Percentiles rank a stretch among this genome's conserved stretches.
phyloP scores from a whole-genome alignment of 2,888 invertebrate genomes.

The Scaptomyza flava region DNA sequence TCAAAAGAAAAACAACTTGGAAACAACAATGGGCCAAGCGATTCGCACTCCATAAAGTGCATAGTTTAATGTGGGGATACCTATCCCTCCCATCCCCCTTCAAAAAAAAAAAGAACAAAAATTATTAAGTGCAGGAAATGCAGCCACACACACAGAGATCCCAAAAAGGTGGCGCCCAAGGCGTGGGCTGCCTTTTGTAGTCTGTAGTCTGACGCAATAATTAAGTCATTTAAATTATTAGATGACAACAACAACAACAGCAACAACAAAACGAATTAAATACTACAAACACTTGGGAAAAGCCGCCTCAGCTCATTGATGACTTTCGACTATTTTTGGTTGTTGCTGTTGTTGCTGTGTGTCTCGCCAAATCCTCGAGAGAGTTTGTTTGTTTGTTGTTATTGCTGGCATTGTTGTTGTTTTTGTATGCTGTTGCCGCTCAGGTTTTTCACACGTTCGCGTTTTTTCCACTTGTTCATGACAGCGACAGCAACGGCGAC shows the following conservation, averaged over 20 bases:
- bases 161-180: slow-evolving; percentile 44
- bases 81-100: background rate
- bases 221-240: slow-evolving; percentile 80
- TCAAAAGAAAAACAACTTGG: slow-evolving; percentile 6
- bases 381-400: slow-evolving; percentile 35
- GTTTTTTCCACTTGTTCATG: slow-evolving; percentile 57
- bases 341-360: slow-evolving; percentile 16
- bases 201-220: slow-evolving; percentile 81
- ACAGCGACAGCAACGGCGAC: slow-evolving; percentile 36
- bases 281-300: slow-evolving; percentile 33
- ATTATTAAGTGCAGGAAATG: slow-evolving; percentile 64
- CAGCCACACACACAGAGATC: slow-evolving; percentile 34
- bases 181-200: slow-evolving; percentile 49
- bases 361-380: slow-evolving; percentile 72
- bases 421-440: slow-evolving; percentile 17
- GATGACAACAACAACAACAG: slow-evolving; percentile 68
- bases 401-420: slow-evolving; percentile 7
- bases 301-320: slow-evolving; percentile 49
- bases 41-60: slow-evolving; percentile 80
- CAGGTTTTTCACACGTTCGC: slow-evolving; percentile 75
- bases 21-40: slow-evolving; percentile 22
- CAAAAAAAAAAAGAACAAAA: slow-evolving; percentile 3
- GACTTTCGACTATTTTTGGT: slow-evolving; percentile 65
- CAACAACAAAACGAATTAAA: slow-evolving; percentile 19
- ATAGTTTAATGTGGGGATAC: slow-evolving; percentile 49